Evolutionary conservation across 1,140 invertebrate species (phyloP).

Genomic region (Zaprionus kolodkinae): DNA sequence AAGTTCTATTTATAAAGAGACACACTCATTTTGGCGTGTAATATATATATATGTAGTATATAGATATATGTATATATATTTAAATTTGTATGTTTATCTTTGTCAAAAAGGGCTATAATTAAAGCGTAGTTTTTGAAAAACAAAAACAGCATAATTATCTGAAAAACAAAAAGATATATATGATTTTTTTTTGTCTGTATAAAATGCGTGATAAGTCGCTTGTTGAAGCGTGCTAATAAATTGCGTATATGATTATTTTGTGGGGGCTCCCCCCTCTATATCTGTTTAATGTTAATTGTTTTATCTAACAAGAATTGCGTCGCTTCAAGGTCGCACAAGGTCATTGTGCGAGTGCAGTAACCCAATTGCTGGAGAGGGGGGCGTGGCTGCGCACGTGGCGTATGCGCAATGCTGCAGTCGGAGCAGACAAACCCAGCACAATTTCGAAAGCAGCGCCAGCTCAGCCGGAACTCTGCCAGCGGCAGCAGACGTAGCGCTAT

Average conservation of each 20-base stretch:
- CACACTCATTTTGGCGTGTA: background rate
- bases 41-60: background rate
- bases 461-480: slow-evolving; percentile 74
- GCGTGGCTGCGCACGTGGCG: slow-evolving; percentile 64
- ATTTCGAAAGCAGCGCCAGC: slow-evolving; percentile 30
- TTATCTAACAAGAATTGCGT: slow-evolving; percentile 31
- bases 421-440: slow-evolving; percentile 6
- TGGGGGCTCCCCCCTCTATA: background rate
- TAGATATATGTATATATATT: background rate
- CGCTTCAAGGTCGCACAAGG: slow-evolving; percentile 78
- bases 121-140: background rate
- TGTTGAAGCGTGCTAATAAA: background rate
- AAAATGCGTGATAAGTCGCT: background rate
- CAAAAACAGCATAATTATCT: slow-evolving; percentile 5
- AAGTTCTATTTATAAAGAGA: slow-evolving; percentile 39
- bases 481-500: slow-evolving; percentile 37
- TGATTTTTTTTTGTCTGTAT: background rate
- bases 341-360: slow-evolving; percentile 72
- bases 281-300: slow-evolving; percentile 18
- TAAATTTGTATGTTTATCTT: slow-evolving; percentile 4
- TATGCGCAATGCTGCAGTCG: slow-evolving; percentile 64
- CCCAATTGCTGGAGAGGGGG: slow-evolving; percentile 42
- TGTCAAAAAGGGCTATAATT: background rate
- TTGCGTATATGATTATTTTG: background rate
- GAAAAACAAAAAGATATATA: background rate